Evolutionary conservation across 2,888 invertebrate genomes (phyloP).

Genomic region (Catonia carolina): DNA sequence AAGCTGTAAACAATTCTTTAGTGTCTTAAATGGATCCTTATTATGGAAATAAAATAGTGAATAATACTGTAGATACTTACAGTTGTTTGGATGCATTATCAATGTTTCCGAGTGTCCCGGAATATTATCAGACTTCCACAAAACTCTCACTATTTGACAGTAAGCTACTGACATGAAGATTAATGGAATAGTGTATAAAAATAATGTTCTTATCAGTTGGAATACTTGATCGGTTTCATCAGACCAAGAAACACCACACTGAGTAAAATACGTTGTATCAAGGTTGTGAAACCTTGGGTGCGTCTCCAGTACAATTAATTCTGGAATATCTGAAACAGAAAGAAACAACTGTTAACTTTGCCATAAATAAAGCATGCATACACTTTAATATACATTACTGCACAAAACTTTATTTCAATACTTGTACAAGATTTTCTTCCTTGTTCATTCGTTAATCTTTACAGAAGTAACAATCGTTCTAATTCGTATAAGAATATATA

Average conservation of each 20-base stretch:
- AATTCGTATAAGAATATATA: no score
- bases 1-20: no score
- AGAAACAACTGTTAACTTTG: background rate
- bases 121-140: slow-evolving; percentile 73
- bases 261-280: slow-evolving; percentile 58
- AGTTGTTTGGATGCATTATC: slow-evolving; percentile 18
- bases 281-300: slow-evolving; percentile 43
- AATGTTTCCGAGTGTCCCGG: slow-evolving; percentile 53
- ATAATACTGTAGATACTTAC: no score
- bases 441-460: no score
- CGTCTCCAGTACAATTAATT: slow-evolving; percentile 64
- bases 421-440: no score
- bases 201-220: slow-evolving; percentile 60
- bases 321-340: slow-evolving; percentile 61
- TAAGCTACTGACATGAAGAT: slow-evolving; percentile 78
- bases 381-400: no score
- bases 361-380: no score
- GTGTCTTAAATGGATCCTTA: no score
- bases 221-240: slow-evolving; percentile 59
- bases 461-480: no score
- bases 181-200: slow-evolving; percentile 74
- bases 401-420: no score
- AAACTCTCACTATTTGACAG: slow-evolving; percentile 71
- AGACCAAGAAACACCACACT: slow-evolving; percentile 67
- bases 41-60: no score